These are phyloP conservation scores for Cerastis leucographa DNA, from an alignment of 2,888 invertebrate genomes.

Conservation along the genomic window DNA sequence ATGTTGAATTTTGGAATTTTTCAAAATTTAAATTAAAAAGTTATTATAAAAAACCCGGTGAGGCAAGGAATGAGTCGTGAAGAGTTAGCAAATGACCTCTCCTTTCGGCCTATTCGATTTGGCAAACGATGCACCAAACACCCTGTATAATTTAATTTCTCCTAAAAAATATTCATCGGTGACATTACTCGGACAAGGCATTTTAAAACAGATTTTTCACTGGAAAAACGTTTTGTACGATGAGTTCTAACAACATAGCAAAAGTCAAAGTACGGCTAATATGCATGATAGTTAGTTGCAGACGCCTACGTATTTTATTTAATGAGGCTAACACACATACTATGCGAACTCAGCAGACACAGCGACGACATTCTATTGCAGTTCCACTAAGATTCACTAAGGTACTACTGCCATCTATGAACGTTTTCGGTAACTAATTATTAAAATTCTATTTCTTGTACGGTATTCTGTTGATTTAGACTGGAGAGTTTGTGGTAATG, in stretches of 20 bases:
- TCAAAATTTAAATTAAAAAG: no score
- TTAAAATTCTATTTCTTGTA: background rate
- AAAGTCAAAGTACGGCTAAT: background rate
- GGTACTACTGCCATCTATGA: conserved; percentile 20
- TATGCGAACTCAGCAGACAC: conserved; percentile 42
- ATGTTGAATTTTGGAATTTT: no score
- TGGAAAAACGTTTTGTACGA: background rate
- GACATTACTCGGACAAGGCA: background rate
- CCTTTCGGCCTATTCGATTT: no score
- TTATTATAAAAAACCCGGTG: no score
- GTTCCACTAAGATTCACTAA: background rate
- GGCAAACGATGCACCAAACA: no score
- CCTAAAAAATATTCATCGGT: background rate
- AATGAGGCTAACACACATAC: conserved; percentile 32
- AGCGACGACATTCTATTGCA: conserved; percentile 26
- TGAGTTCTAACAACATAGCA: background rate
- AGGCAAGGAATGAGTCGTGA: no score
- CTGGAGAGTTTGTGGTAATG: background rate
- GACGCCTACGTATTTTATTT: conserved; percentile 26
- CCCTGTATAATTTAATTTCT: background rate
- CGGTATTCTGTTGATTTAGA: background rate
- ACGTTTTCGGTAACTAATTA: background rate
- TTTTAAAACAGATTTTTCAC: background rate
- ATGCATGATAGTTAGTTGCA: background rate
- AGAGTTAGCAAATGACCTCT: no score